Evolutionary conservation across 2,888 invertebrate species (phyloP).

Genomic region (Cryptus armator): DNA sequence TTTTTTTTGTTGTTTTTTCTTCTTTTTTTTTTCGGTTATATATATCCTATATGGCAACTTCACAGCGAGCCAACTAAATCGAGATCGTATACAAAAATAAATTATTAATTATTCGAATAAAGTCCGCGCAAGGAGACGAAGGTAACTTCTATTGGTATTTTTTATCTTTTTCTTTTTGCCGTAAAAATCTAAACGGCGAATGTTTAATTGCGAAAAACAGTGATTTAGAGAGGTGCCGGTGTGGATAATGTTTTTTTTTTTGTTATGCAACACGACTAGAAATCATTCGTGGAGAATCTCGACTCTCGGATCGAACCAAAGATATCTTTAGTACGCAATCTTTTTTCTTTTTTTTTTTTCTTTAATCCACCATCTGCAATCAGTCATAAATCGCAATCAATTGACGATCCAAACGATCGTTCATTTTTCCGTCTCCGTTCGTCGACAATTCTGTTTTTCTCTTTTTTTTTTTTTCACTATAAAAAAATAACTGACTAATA

Average conservation of each 20-base stretch:
- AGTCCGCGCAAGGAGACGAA: slow-evolving; percentile 48
- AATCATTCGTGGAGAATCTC: slow-evolving; percentile 12
- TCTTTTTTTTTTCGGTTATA: slow-evolving; percentile 32
- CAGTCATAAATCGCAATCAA: not conserved
- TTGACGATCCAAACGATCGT: not conserved
- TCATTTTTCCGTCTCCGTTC: not conserved
- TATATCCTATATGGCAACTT: slow-evolving; percentile 75
- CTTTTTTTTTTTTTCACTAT: not conserved
- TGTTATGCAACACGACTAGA: slow-evolving; percentile 25
- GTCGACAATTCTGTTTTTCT: slow-evolving; percentile 36
- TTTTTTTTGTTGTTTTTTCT: slow-evolving; percentile 8
- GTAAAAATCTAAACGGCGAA: not conserved
- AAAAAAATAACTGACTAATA: slow-evolving; percentile 55
- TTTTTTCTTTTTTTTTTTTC: slow-evolving; percentile 1
- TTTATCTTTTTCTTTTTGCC: not conserved
- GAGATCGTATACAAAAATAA: slow-evolving; percentile 79
- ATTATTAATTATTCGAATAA: slow-evolving; percentile 68
- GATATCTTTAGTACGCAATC: slow-evolving; percentile 3
- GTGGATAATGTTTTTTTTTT: slow-evolving; percentile 11
- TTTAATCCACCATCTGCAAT: not conserved
- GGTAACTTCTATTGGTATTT: slow-evolving; percentile 45
- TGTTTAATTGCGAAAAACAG: not conserved
- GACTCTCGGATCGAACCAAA: not conserved
- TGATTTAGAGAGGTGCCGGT: not conserved
- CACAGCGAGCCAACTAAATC: slow-evolving; percentile 77